Percentiles rank a stretch among this genome's conserved stretches.
Evolutionary conservation across 2,113 vertebrate species (phyloP).

Genomic region (Pantherophis guttatus): DNA sequence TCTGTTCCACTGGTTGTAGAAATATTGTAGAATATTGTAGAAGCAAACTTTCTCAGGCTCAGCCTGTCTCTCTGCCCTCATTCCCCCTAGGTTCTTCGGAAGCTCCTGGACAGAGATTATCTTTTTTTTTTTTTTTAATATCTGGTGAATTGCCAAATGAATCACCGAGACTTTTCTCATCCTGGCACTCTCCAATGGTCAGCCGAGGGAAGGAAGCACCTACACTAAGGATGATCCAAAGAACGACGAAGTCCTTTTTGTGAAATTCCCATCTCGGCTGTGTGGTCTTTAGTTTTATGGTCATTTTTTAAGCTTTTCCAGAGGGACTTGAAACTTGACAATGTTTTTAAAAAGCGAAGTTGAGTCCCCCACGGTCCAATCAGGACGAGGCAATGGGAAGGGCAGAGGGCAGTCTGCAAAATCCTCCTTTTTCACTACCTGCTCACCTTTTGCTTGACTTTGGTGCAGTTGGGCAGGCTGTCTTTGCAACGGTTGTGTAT

Average conservation of each 20-base stretch:
- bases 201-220: neutral
- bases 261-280: neutral
- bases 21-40: too few species aligned
- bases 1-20: too few species aligned
- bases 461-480: conserved; percentile 86
- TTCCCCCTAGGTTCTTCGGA: neutral
- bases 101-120: neutral
- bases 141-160: neutral
- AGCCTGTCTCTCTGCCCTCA: neutral
- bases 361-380: neutral
- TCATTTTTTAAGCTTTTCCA: neutral
- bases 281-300: neutral
- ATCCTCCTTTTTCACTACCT: neutral
- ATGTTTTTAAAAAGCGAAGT: neutral
- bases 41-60: neutral
- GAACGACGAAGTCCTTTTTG: neutral
- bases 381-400: neutral
- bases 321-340: neutral
- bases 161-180: neutral
- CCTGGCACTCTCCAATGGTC: neutral
- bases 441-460: conserved; percentile 93
- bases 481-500: conserved; percentile 96
- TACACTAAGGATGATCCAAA: too few species aligned
- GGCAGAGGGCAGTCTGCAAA: too few species aligned
- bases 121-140: too few species aligned